phyloP scores from a whole-genome alignment of 2,113 vertebrate species.

The Leptodactylus fuscus region DNA sequence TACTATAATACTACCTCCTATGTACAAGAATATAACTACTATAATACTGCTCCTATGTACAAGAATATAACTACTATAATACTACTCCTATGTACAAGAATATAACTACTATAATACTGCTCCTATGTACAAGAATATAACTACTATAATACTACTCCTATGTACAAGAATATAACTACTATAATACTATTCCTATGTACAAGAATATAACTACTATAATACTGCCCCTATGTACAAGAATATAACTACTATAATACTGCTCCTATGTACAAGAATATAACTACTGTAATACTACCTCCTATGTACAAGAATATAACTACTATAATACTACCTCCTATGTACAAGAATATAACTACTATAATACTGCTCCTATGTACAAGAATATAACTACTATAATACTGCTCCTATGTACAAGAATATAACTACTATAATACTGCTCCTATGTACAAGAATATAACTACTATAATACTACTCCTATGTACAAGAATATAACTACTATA shows the following conservation, averaged over 20 bases:
- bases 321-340: constrained; percentile 1
- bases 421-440: background rate
- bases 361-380: background rate
- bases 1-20: background rate
- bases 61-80: constrained; percentile 18
- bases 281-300: constrained; percentile 1
- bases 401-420: background rate
- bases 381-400: constrained; percentile 9
- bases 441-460: constrained; percentile 6
- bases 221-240: background rate
- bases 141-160: constrained; percentile 7
- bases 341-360: constrained; percentile 8
- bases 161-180: constrained; percentile 8
- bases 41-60: constrained; percentile 9
- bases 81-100: background rate
- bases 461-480: background rate
- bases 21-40: constrained; percentile 13
- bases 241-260: background rate
- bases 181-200: background rate
- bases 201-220: constrained; percentile 13
- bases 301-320: constrained; percentile 13
- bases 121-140: constrained; percentile 10
- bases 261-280: background rate
- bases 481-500: constrained; percentile 6
- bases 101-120: constrained; percentile 23